Conservation (phyloP, 2,113 vertebrate genomes). For the Malurus melanocephalus region DNA sequence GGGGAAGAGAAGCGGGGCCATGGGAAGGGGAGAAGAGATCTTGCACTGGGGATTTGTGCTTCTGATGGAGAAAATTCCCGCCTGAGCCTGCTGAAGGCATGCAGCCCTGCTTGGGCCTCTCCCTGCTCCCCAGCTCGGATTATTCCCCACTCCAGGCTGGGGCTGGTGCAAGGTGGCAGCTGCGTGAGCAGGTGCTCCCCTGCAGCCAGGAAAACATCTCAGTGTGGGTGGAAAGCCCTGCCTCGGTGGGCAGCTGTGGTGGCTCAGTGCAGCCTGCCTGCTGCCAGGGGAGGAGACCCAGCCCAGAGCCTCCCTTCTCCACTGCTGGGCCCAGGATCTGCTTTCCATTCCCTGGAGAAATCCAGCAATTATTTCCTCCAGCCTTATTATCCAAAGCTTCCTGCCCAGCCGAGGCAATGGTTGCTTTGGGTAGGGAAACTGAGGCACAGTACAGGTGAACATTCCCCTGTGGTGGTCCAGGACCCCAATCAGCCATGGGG, state of each 20-base stretch:
- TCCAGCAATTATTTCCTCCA: background rate
- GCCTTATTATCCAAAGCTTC: background rate
- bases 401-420: background rate
- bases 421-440: background rate
- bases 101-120: background rate
- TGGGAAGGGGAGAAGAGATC: background rate
- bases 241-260: background rate
- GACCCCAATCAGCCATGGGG: background rate
- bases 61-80: fast-evolving
- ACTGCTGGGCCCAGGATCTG: background rate
- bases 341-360: background rate
- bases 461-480: background rate
- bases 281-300: background rate
- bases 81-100: background rate
- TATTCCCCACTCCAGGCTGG: background rate
- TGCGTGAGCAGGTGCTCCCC: conserved; percentile 1
- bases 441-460: background rate
- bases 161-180: background rate
- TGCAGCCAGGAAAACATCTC: background rate
- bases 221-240: background rate
- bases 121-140: background rate
- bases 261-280: background rate
- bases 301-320: background rate
- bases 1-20: background rate
- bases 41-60: background rate